These are phyloP conservation scores for Yoshiicerus persimilis DNA, from an alignment of 1,140 invertebrate genomes.

Conservation along the genomic window DNA sequence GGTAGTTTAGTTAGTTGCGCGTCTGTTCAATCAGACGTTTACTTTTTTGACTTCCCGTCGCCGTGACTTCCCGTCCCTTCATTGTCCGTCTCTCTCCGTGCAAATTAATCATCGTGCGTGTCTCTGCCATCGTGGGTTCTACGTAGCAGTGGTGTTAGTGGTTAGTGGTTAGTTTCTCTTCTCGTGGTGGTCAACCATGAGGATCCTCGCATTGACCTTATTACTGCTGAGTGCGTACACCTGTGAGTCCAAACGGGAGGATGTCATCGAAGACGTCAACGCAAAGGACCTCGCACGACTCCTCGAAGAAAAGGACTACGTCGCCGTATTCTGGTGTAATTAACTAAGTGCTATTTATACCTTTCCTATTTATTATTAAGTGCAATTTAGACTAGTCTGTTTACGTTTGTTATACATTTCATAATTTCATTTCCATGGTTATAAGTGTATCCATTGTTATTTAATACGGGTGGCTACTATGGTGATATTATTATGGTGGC, in stretches of 20 bases:
- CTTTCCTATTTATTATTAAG: background rate
- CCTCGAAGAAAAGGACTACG: slow-evolving; percentile 72
- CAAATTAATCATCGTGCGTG: background rate
- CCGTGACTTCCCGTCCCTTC: background rate
- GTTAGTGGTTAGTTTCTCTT: background rate
- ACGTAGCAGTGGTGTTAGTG: background rate
- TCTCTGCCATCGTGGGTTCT: background rate
- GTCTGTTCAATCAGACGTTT: background rate
- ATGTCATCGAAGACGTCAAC: slow-evolving; percentile 43
- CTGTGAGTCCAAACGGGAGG: background rate
- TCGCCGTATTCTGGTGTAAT: slow-evolving; percentile 94
- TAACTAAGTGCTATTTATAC: background rate
- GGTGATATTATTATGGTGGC: no score
- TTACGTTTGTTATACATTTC: no score
- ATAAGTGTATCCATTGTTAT: no score
- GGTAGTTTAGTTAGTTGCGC: background rate
- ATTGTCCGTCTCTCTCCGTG: background rate
- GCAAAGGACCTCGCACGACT: slow-evolving; percentile 30
- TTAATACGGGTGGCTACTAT: no score
- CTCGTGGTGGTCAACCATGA: background rate
- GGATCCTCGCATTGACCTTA: background rate
- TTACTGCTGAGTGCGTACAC: background rate
- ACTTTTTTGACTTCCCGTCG: background rate
- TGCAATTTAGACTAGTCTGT: no score
- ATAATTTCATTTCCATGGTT: no score